A percentile compares a stretch with the other conserved stretches of the same genome.
These are phyloP conservation scores for Hedya salicella DNA, from an alignment of 2,888 invertebrate species.

Conservation along the genomic window DNA sequence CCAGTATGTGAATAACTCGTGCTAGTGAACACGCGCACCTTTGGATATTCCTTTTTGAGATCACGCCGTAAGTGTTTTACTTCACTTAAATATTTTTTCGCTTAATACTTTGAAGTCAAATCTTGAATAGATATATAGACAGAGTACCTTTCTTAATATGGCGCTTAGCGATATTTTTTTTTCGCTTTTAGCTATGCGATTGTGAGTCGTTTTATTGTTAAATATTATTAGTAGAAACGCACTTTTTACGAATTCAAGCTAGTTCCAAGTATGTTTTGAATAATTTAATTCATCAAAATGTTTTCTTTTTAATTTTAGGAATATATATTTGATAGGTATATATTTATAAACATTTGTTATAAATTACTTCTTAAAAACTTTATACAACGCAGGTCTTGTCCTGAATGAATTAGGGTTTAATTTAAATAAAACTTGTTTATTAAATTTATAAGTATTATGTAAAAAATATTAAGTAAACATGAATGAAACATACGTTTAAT, in stretches of 20 bases:
- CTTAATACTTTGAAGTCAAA: not conserved
- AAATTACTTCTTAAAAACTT: no score
- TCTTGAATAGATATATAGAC: not conserved
- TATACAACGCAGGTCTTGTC: no score
- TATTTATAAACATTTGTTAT: no score
- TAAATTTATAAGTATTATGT: slow-evolving; percentile 8
- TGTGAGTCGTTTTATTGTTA: slow-evolving; percentile 3
- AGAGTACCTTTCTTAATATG: not conserved
- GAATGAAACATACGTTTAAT: slow-evolving; percentile 17
- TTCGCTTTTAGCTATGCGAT: slow-evolving; percentile 22
- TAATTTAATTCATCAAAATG: no score
- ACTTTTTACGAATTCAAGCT: no score
- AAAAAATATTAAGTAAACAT: slow-evolving; percentile 16
- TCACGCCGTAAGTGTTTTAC: slow-evolving; percentile 52
- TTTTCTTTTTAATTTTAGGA: no score
- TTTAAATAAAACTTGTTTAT: not conserved
- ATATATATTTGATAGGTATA: no score
- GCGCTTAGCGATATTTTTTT: slow-evolving; percentile 28
- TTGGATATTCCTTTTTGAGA: slow-evolving; percentile 45
- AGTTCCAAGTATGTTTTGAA: no score
- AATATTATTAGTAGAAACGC: not conserved
- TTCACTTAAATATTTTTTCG: slow-evolving; percentile 28
- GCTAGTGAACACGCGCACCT: slow-evolving; percentile 54
- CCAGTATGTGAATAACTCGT: slow-evolving; percentile 56
- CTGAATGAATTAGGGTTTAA: no score